Percentiles rank a stretch among this genome's conserved stretches.
These are phyloP conservation scores for Hycleus cichorii DNA, from an alignment of 1,140 invertebrate genomes.

Conservation along the genomic window DNA sequence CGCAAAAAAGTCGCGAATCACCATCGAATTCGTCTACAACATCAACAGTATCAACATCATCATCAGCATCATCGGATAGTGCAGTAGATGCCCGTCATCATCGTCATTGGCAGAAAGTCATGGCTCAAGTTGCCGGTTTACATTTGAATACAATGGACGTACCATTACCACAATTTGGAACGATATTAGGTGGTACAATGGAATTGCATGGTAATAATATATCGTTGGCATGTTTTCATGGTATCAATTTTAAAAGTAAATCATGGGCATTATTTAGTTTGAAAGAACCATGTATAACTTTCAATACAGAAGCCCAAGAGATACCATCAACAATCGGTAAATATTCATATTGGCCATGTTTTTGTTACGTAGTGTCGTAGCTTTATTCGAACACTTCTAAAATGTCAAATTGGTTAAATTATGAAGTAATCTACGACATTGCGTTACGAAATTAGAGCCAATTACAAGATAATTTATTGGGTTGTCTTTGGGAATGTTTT, in stretches of 20 bases:
- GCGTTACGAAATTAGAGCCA: neutral
- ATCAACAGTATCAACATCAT: neutral
- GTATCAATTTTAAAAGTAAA: constrained; percentile 94
- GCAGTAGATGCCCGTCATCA: constrained; percentile 71
- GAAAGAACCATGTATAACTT: constrained; percentile 89
- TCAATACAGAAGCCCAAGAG: constrained; percentile 90
- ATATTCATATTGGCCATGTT: no score
- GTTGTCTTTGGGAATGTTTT: neutral
- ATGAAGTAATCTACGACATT: neutral
- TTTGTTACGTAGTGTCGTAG: no score
- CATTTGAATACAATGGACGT: constrained; percentile 64
- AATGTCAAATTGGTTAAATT: neutral
- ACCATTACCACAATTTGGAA: constrained; percentile 59
- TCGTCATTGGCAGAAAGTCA: constrained; percentile 84
- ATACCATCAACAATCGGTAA: constrained; percentile 57
- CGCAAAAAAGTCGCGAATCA: constrained; percentile 6
- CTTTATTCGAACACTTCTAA: neutral
- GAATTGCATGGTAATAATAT: constrained; percentile 86
- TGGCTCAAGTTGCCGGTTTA: constrained; percentile 63
- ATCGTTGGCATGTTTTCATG: constrained; percentile 93
- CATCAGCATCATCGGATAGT: constrained; percentile 43
- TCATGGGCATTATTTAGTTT: constrained; percentile 94
- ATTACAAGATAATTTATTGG: no score
- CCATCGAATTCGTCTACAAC: constrained; percentile 32
- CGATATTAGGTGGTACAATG: constrained; percentile 88